phyloP scores from a whole-genome alignment of 2,113 vertebrate species.

The Pyxicephalus adspersus region DNA sequence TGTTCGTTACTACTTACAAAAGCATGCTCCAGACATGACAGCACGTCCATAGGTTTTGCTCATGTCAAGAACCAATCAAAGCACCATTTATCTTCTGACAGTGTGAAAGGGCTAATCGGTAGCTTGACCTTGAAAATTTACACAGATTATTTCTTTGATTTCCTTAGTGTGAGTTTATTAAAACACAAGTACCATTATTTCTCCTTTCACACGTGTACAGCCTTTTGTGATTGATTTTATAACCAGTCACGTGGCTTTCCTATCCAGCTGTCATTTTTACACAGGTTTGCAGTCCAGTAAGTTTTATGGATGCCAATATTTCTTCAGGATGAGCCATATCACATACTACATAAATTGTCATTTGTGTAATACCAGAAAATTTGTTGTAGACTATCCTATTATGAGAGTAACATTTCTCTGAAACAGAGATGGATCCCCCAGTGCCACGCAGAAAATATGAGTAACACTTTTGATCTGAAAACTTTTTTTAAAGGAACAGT shows the following conservation, averaged over 20 bases:
- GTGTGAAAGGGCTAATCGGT: slow-evolving; percentile 26
- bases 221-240: slow-evolving; percentile 52
- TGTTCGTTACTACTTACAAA: background rate
- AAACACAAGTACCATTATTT: slow-evolving; percentile 35
- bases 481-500: background rate
- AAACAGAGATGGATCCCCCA: slow-evolving; percentile 21
- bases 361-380: slow-evolving; percentile 57
- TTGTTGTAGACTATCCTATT: slow-evolving; percentile 55
- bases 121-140: slow-evolving; percentile 37
- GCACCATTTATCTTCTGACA: background rate
- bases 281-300: slow-evolving; percentile 51
- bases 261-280: slow-evolving; percentile 56
- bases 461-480: slow-evolving; percentile 5
- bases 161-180: slow-evolving; percentile 36
- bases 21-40: background rate
- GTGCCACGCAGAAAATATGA: slow-evolving; percentile 17
- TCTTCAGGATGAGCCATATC: slow-evolving; percentile 54
- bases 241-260: slow-evolving; percentile 35
- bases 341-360: slow-evolving; percentile 57
- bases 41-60: background rate
- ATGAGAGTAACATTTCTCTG: slow-evolving; percentile 42
- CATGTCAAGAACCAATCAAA: slow-evolving; percentile 4
- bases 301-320: slow-evolving; percentile 56
- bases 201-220: slow-evolving; percentile 33
- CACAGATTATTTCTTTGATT: slow-evolving; percentile 18